phyloP scores from a whole-genome alignment of 1,140 invertebrate genomes.

The Aethina tumida region DNA sequence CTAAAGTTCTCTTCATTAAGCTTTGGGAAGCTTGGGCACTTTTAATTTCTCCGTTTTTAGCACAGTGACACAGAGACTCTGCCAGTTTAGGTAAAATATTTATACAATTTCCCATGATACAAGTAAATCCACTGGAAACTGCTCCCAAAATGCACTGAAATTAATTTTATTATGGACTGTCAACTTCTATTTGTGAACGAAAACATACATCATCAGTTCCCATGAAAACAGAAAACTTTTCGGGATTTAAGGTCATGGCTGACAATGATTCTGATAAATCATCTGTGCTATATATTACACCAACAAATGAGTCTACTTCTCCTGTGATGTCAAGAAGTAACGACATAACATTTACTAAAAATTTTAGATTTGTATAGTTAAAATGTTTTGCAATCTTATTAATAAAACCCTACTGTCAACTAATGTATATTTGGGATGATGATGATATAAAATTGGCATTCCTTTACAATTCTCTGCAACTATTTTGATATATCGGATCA shows the following conservation, averaged over 20 bases:
- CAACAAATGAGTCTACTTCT: conserved; percentile 30
- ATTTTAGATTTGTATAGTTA: conserved; percentile 2
- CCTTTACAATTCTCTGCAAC: conserved; percentile 59
- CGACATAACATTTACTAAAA: conserved; percentile 26
- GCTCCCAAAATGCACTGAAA: conserved; percentile 28
- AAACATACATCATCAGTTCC: conserved; percentile 28
- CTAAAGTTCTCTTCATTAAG: conserved; percentile 22
- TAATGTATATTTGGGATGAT: conserved; percentile 58
- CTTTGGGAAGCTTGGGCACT: conserved; percentile 25
- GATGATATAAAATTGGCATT: conserved; percentile 71
- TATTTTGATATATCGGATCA: conserved; percentile 58
- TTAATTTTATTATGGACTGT: too few relatives aligned
- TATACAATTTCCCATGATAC: conserved; percentile 25
- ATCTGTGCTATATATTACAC: conserved; percentile 27
- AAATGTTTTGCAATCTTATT: conserved; percentile 1
- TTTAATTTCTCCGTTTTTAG: conserved; percentile 25
- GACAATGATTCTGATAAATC: conserved; percentile 26
- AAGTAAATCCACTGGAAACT: conserved; percentile 27
- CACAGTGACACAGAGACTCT: conserved; percentile 24
- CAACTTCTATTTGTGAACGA: not conserved
- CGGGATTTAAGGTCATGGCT: conserved; percentile 24
- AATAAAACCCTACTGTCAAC: conserved; percentile 50
- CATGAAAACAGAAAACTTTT: conserved; percentile 30
- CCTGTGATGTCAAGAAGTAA: conserved; percentile 29
- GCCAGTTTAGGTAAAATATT: conserved; percentile 29